These are phyloP conservation scores for Cyrtorhinus lividipennis DNA, from an alignment of 1,140 invertebrate genomes.

Conservation along the genomic window DNA sequence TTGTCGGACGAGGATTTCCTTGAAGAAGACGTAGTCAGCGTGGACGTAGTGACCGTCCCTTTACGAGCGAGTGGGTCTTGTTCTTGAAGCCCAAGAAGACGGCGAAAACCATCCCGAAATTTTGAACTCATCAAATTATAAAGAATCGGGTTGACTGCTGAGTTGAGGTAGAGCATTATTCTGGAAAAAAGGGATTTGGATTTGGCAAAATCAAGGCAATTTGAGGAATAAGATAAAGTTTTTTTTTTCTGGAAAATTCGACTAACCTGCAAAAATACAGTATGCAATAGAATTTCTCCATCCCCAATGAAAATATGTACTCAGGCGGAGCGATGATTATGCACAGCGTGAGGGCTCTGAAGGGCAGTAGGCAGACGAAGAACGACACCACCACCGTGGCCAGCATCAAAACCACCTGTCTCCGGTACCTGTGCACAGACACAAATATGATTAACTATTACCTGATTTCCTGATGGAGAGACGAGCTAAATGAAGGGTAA, in stretches of 20 bases:
- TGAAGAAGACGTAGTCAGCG: constrained; percentile 11
- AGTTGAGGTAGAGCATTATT: constrained; percentile 77
- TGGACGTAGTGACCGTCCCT: constrained; percentile 23
- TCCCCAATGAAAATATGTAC: constrained; percentile 43
- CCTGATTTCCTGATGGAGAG: too few species aligned
- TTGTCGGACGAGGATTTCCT: constrained; percentile 13
- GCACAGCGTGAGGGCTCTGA: constrained; percentile 70
- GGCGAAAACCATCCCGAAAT: constrained; percentile 67
- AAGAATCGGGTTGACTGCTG: constrained; percentile 76
- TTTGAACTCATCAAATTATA: constrained; percentile 87
- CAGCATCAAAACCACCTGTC: constrained; percentile 46
- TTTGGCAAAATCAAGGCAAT: too few species aligned
- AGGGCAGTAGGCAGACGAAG: constrained; percentile 77
- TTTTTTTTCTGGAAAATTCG: not conserved
- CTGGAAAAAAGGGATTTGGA: constrained; percentile 33
- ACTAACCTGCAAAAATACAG: constrained; percentile 52
- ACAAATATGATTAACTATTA: not conserved
- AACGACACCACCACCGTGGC: constrained; percentile 80
- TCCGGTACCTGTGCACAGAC: not conserved
- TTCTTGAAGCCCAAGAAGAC: constrained; percentile 29
- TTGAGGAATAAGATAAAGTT: not conserved
- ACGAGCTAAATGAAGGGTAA: too few species aligned
- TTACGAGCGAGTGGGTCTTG: constrained; percentile 19
- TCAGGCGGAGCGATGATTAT: constrained; percentile 58
- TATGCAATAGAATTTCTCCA: constrained; percentile 68